These are phyloP conservation scores for Hemibates koningsi DNA, from an alignment of 2,113 vertebrate genomes.

Conservation along the genomic window DNA sequence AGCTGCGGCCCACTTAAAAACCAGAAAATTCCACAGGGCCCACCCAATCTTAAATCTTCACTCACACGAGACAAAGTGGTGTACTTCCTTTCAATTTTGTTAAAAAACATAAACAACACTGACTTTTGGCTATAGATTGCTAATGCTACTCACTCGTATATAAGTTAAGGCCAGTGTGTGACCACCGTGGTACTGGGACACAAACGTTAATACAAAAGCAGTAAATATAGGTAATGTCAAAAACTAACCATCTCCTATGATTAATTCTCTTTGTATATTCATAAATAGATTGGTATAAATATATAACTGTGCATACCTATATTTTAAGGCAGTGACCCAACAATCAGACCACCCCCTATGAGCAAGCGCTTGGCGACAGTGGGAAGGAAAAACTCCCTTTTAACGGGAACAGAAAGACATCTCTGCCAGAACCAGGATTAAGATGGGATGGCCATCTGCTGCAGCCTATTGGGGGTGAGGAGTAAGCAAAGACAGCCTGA, in stretches of 20 bases:
- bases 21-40: background rate
- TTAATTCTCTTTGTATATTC: background rate
- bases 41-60: background rate
- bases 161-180: background rate
- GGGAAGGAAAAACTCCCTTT: background rate
- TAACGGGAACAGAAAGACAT: background rate
- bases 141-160: background rate
- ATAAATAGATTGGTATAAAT: background rate
- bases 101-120: background rate
- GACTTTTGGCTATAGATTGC: background rate
- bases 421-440: background rate
- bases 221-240: background rate
- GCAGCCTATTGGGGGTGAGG: background rate
- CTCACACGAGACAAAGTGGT: background rate
- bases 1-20: background rate
- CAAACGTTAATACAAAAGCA: background rate
- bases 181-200: background rate
- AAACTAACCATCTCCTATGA: background rate
- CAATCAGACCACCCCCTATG: background rate
- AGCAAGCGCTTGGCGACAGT: background rate
- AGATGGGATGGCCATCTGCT: background rate
- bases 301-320: background rate
- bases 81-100: background rate
- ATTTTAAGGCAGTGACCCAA: background rate
- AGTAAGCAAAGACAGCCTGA: background rate